A percentile compares a stretch with the other conserved stretches of the same genome.
Evolutionary conservation across 2,888 invertebrate genomes (phyloP).

Genomic region (Toxonevra muliebris): DNA sequence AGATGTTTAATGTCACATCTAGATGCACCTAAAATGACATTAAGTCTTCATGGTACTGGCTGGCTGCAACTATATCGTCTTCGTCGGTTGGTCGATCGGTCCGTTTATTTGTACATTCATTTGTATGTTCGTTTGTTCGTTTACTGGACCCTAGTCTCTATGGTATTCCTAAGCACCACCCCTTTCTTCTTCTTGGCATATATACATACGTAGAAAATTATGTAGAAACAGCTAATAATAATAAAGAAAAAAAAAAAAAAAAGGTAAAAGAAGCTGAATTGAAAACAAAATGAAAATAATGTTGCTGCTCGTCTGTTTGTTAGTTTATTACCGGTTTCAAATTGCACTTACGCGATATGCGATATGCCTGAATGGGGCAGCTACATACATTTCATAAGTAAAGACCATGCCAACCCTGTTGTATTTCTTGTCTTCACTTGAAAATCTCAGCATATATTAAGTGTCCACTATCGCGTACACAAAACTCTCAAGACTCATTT

Average conservation of each 20-base stretch:
- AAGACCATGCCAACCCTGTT: neutral
- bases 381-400: neutral
- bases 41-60: neutral
- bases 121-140: neutral
- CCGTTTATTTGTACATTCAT: too few relatives aligned
- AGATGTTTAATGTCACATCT: conserved; percentile 23
- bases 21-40: conserved; percentile 20
- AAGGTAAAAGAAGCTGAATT: conserved; percentile 17
- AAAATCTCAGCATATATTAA: conserved; percentile 30
- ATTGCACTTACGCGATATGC: conserved; percentile 36
- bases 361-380: conserved; percentile 19
- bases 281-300: conserved; percentile 17
- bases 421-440: conserved; percentile 23
- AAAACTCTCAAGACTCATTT: conserved; percentile 27
- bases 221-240: conserved; percentile 33
- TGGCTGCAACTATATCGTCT: neutral
- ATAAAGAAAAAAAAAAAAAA: conserved; percentile 10
- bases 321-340: conserved; percentile 42
- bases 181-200: neutral
- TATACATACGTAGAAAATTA: neutral
- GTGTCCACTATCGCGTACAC: conserved; percentile 11
- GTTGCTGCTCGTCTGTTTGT: conserved; percentile 30
- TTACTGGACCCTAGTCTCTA: neutral
- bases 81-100: neutral
- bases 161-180: too few relatives aligned